phyloP scores from a whole-genome alignment of 2,888 invertebrate genomes.

The Mesoligia furuncula region DNA sequence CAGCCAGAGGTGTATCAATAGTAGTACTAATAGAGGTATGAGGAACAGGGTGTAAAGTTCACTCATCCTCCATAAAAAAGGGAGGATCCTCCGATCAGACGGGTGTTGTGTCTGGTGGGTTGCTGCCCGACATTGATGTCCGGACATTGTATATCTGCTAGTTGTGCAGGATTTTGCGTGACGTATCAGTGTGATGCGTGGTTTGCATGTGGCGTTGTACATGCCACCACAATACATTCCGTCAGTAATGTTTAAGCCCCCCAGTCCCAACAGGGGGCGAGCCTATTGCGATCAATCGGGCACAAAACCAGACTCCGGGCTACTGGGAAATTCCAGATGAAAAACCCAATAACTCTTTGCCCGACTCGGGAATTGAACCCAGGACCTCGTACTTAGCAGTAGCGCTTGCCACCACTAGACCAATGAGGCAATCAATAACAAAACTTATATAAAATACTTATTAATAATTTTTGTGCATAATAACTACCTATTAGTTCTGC shows the following conservation, averaged over 20 bases:
- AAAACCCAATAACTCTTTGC: background rate
- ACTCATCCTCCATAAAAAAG: background rate
- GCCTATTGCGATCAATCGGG: background rate
- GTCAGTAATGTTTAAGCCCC: background rate
- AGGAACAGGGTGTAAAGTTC: background rate
- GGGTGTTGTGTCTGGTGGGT: background rate
- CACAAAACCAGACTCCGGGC: background rate
- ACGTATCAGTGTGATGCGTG: too few species aligned
- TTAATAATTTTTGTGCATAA: background rate
- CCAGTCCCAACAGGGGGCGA: too few species aligned
- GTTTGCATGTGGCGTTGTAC: too few species aligned
- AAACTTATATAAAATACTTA: too few species aligned
- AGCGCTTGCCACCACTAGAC: background rate
- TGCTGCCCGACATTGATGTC: background rate
- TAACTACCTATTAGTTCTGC: background rate
- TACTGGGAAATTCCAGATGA: background rate
- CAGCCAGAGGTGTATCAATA: too few species aligned
- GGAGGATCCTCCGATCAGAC: background rate
- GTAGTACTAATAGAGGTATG: background rate
- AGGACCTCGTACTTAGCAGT: background rate
- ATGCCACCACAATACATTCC: background rate
- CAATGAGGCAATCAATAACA: background rate
- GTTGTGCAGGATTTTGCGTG: too few species aligned
- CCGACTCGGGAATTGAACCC: background rate
- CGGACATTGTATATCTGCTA: too few species aligned